phyloP scores from a whole-genome alignment of 2,797 vertebrate genomes.

The Dicrostonyx torquatus region DNA sequence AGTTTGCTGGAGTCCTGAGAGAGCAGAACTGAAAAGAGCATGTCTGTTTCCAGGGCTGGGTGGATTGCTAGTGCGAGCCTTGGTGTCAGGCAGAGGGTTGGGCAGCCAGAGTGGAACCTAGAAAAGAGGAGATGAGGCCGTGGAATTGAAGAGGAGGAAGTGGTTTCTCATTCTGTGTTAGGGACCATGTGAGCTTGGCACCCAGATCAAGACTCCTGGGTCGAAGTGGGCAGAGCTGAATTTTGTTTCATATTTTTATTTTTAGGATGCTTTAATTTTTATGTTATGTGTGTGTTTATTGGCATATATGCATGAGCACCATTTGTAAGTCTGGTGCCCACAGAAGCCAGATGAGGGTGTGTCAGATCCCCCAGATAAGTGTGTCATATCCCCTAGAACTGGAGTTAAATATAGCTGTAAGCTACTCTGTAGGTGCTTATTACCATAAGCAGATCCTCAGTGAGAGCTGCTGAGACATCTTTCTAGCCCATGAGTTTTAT shows the following conservation, averaged over 20 bases:
- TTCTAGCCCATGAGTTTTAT: neutral
- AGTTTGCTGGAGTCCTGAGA: neutral
- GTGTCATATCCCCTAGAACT: neutral
- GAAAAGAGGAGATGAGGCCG: neutral
- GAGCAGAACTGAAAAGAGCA: neutral
- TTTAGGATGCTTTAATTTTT: neutral
- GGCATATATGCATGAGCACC: neutral
- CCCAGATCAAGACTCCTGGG: too few relatives aligned
- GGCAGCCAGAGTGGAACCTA: too few relatives aligned
- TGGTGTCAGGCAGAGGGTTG: neutral
- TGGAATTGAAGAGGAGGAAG: neutral
- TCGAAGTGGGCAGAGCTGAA: neutral
- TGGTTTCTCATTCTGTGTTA: neutral
- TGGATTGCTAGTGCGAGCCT: too few relatives aligned
- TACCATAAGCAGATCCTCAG: too few relatives aligned
- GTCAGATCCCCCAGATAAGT: neutral
- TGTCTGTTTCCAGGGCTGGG: neutral
- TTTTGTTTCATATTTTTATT: neutral
- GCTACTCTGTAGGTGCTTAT: too few relatives aligned
- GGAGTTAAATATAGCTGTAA: neutral
- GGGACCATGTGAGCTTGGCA: neutral
- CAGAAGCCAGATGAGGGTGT: neutral
- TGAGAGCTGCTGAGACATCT: neutral
- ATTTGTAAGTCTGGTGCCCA: neutral
- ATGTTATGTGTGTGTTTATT: neutral